phyloP scores from a whole-genome alignment of 2,888 invertebrate species.

The Aspidapion aeneum region DNA sequence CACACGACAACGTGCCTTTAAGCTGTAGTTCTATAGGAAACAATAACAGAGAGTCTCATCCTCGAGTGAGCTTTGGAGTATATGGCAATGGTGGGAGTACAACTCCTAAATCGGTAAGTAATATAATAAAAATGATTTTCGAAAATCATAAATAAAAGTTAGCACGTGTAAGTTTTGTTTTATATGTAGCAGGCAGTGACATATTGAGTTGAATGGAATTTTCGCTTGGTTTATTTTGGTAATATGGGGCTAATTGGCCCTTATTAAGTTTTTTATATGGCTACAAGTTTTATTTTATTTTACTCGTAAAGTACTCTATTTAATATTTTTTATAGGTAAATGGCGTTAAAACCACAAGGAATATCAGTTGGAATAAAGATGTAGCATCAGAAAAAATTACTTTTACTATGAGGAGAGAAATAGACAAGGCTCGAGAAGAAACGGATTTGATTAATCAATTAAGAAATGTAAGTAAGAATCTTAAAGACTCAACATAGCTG shows the following conservation, averaged over 20 bases:
- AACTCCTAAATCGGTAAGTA: slow-evolving; percentile 44
- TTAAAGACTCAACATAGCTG: too few species aligned
- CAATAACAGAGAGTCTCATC: slow-evolving; percentile 26
- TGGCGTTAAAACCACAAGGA: slow-evolving; percentile 44
- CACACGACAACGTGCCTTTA: slow-evolving; percentile 54
- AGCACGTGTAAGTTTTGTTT: background rate
- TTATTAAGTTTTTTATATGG: too few species aligned
- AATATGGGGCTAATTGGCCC: too few species aligned
- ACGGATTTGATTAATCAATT: slow-evolving; percentile 80
- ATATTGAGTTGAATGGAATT: too few species aligned
- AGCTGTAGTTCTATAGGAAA: slow-evolving; percentile 28
- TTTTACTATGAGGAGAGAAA: slow-evolving; percentile 89
- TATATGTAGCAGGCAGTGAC: too few species aligned
- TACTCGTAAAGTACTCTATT: too few species aligned
- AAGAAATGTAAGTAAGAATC: slow-evolving; percentile 66
- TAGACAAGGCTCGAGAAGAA: slow-evolving; percentile 88
- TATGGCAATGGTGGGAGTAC: slow-evolving; percentile 54
- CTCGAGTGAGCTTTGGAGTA: slow-evolving; percentile 39
- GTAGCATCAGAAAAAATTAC: slow-evolving; percentile 68
- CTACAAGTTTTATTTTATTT: too few species aligned
- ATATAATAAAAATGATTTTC: too few species aligned
- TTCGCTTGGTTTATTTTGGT: too few species aligned
- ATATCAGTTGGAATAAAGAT: slow-evolving; percentile 73
- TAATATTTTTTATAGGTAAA: slow-evolving; percentile 27
- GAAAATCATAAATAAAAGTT: too few species aligned